phyloP scores from a whole-genome alignment of 2,113 vertebrate genomes.

The Stomatorhinus ivindoensis region DNA sequence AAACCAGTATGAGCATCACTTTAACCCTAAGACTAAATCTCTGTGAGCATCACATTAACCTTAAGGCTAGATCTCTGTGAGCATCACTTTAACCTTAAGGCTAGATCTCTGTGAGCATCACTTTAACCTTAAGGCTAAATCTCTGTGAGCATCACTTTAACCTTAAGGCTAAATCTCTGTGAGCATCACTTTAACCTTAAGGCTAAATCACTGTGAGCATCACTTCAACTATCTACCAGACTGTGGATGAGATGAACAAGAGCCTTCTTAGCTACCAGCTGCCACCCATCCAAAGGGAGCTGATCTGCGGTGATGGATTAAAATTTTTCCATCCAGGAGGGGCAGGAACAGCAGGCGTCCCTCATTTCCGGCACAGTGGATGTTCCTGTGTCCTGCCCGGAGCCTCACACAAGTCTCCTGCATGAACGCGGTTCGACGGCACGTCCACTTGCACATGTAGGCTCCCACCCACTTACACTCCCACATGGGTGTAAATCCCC shows the following conservation, averaged over 20 bases:
- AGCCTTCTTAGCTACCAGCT: no score
- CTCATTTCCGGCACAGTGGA: not conserved
- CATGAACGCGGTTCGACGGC: not conserved
- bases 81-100: not conserved
- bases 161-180: no score
- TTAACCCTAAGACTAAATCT: not conserved
- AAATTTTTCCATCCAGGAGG: not conserved
- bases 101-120: not conserved
- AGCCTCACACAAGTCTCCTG: not conserved
- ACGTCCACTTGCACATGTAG: not conserved
- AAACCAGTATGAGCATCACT: not conserved
- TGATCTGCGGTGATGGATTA: not conserved
- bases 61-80: not conserved
- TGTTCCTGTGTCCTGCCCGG: not conserved
- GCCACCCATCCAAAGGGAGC: not conserved
- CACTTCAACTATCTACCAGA: no score
- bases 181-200: no score
- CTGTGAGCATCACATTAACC: not conserved
- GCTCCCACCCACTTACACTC: not conserved
- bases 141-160: no score
- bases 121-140: no score
- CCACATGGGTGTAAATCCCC: not conserved
- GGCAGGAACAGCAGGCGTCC: not conserved
- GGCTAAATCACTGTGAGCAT: no score
- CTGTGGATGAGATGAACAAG: no score